A percentile compares a stretch with the other conserved stretches of the same genome.
These are phyloP conservation scores for Lampropteryx suffumata DNA, from an alignment of 2,888 invertebrate species.

Conservation along the genomic window DNA sequence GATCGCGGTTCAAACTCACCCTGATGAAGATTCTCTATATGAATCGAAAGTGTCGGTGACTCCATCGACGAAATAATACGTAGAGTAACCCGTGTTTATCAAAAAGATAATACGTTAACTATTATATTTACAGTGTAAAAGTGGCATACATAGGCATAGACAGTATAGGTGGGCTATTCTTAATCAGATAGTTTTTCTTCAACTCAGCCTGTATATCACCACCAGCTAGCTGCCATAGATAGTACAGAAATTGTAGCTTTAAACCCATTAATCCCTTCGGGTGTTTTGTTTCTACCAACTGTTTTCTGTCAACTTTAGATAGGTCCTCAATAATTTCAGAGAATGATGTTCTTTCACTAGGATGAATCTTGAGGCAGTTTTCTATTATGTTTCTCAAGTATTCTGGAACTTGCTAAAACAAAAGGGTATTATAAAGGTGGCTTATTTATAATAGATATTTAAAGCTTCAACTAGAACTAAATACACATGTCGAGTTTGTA, in stretches of 20 bases:
- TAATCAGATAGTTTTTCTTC: constrained; percentile 94
- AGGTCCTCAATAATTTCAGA: constrained; percentile 80
- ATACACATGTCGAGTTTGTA: no score
- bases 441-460: no score
- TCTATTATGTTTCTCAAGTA: constrained; percentile 85
- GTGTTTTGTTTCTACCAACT: constrained; percentile 68
- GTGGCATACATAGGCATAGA: constrained; percentile 87
- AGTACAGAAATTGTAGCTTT: constrained; percentile 92
- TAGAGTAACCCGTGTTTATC: no score
- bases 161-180: constrained; percentile 92
- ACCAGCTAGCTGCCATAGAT: constrained; percentile 97
- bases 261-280: constrained; percentile 72
- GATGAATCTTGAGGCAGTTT: constrained; percentile 87
- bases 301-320: constrained; percentile 57
- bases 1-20: no score
- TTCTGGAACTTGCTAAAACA: constrained; percentile 80
- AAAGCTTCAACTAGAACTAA: no score
- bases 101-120: no score
- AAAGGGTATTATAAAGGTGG: constrained; percentile 1
- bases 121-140: no score
- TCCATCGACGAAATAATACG: no score
- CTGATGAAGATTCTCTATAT: no score
- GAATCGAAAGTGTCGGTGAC: no score
- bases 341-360: constrained; percentile 81
- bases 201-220: constrained; percentile 96